Evolutionary conservation across 1,140 invertebrate genomes (phyloP).

Genomic region (Melanaphis sacchari): DNA sequence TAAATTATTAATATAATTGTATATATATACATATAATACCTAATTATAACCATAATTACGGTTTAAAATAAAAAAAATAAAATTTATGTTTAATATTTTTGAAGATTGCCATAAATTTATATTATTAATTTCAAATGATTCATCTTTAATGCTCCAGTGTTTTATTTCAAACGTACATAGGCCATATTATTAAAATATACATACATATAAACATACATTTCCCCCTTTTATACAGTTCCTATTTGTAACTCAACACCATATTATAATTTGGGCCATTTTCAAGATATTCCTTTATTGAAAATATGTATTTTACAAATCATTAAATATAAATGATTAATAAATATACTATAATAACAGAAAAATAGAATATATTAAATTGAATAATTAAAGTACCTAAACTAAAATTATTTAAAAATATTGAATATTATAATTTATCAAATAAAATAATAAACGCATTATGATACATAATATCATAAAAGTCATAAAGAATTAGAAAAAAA

Average conservation of each 20-base stretch:
- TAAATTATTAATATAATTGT: background rate
- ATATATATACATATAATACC: background rate
- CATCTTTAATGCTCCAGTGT: background rate
- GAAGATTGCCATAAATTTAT: background rate
- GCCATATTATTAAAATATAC: background rate
- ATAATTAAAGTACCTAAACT: background rate
- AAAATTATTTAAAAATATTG: background rate
- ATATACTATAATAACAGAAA: background rate
- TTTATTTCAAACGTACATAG: background rate
- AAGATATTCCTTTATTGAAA: background rate
- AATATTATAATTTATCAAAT: too few species aligned
- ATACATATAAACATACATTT: too few species aligned
- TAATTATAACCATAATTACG: background rate
- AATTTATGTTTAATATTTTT: background rate
- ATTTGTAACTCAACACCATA: background rate
- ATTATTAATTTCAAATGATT: background rate
- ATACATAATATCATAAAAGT: too few species aligned
- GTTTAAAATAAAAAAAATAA: background rate
- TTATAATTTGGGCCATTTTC: background rate
- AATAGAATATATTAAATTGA: background rate
- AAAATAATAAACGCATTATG: too few species aligned
- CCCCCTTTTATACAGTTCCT: background rate
- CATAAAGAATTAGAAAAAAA: too few species aligned
- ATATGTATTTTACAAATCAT: background rate
- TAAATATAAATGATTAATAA: background rate